A percentile compares a stretch with the other conserved stretches of the same genome.
phyloP scores from a whole-genome alignment of 1,140 invertebrate species.

The Brevipalpus yothersi region DNA sequence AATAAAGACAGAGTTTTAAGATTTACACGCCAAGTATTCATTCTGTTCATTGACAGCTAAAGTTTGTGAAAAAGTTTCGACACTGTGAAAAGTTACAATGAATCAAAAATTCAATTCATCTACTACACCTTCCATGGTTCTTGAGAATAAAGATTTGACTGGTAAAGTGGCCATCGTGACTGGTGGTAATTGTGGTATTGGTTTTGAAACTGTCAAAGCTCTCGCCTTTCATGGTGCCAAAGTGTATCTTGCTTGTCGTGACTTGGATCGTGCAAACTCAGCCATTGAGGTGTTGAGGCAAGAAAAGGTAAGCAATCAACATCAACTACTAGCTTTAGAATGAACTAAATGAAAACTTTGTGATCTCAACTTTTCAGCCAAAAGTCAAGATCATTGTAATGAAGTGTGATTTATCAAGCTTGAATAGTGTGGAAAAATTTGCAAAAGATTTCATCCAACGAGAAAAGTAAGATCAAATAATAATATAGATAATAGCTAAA shows the following conservation, averaged over 20 bases:
- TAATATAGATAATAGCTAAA: not conserved
- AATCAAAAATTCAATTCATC: conserved; percentile 46
- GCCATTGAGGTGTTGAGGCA: conserved; percentile 38
- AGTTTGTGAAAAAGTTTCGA: too few species aligned
- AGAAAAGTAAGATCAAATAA: conserved; percentile 27
- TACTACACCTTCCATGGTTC: conserved; percentile 50
- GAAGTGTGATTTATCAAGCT: conserved; percentile 41
- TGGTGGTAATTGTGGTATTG: conserved; percentile 69
- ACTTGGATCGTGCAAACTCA: conserved; percentile 33
- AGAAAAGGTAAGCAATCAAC: conserved; percentile 24
- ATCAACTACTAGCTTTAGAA: not conserved
- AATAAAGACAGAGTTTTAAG: too few species aligned
- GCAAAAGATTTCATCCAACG: conserved; percentile 32
- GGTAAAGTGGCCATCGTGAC: conserved; percentile 60
- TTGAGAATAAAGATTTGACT: conserved; percentile 60
- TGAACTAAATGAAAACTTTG: not conserved
- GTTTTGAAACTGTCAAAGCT: conserved; percentile 69
- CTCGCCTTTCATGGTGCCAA: conserved; percentile 66
- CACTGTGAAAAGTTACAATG: too few species aligned
- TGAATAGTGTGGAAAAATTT: conserved; percentile 46
- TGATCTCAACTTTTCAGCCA: conserved; percentile 20
- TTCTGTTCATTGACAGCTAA: too few species aligned
- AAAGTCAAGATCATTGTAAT: conserved; percentile 38
- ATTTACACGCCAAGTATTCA: too few species aligned
- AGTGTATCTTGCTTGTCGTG: conserved; percentile 59